A percentile compares a stretch with the other conserved stretches of the same genome.
Evolutionary conservation across 2,113 vertebrate species (phyloP).

Genomic region (Nothocercus nigrocapillus): DNA sequence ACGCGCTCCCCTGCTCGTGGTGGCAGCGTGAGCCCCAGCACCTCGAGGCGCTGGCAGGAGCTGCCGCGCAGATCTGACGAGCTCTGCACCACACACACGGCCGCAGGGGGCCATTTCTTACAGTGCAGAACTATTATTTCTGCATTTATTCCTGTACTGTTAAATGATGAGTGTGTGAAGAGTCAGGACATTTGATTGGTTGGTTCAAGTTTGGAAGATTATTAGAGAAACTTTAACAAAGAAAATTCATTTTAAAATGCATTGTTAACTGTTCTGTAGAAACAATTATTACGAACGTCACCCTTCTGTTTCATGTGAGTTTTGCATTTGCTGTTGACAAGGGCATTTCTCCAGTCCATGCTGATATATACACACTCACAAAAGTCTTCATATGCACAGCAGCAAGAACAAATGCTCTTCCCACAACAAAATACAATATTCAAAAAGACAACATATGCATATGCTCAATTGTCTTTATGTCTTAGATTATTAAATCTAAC

Average conservation of each 20-base stretch:
- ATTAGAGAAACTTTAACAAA: background rate
- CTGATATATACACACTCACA: background rate
- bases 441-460: background rate
- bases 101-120: background rate
- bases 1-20: background rate
- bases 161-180: background rate
- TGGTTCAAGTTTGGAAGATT: background rate
- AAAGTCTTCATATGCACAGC: background rate
- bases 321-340: background rate
- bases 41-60: background rate
- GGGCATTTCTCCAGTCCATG: background rate
- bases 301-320: background rate
- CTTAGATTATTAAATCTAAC: background rate
- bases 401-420: background rate
- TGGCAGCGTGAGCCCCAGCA: background rate
- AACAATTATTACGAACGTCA: background rate
- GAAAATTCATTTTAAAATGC: background rate
- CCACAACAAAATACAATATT: background rate
- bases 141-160: background rate
- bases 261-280: background rate
- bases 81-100: background rate
- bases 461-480: background rate
- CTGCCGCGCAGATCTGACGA: background rate
- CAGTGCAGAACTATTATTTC: background rate
- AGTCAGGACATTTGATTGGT: background rate